Base-by-base conservation (phyloP, 2,888 invertebrate species). In the Thereva nobilitata region DNA sequence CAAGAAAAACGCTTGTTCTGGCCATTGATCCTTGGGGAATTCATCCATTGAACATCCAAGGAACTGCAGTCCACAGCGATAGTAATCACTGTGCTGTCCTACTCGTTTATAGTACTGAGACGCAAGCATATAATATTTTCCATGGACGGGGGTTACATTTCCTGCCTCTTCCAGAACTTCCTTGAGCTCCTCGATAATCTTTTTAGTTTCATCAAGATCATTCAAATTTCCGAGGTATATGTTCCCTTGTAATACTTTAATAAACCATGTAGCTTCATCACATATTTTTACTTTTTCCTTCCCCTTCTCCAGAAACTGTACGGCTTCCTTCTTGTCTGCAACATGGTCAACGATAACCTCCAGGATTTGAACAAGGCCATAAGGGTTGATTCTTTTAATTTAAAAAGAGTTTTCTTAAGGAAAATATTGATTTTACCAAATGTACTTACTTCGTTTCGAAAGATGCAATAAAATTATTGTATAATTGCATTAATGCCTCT, bases 71-170 rank as follows among this genome's bases (percentile, higher is more conserved):
- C 97, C 95, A 69, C 96, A 92, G 68, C 95, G 89, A 82, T 99
- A 99, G 84, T 97, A 99, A 73, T 93, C 92, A 1, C 93, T 92
- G 82, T 97, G 94, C 73, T 95, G 92, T 0, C 95, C 95, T 44
- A 79, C 77, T 53, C 78, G 87, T 80, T 92, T 87, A 79, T 96
- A 95, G 75, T 96, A 92, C 73, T 95, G 92, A 2, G 95, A 94
- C 4, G 96, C 95, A 3, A 97, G 83, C 72, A 95, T 89, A 77
- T 97, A 98, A 80, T 94, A 98, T 75, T 94, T 86, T 37, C 95
- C 95, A 77, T 98, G 97, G 0, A 97, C 96, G 0, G 93, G 85
- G 0, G 95, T 95, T 3, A 97, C 89, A 37, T 96, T 96, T 76
- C 97, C 95, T 0, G 94, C 89, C 73, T 91, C 90, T 74, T 96